Conservation (phyloP, 2,113 vertebrate genomes). For the Notothenia rossii region DNA sequence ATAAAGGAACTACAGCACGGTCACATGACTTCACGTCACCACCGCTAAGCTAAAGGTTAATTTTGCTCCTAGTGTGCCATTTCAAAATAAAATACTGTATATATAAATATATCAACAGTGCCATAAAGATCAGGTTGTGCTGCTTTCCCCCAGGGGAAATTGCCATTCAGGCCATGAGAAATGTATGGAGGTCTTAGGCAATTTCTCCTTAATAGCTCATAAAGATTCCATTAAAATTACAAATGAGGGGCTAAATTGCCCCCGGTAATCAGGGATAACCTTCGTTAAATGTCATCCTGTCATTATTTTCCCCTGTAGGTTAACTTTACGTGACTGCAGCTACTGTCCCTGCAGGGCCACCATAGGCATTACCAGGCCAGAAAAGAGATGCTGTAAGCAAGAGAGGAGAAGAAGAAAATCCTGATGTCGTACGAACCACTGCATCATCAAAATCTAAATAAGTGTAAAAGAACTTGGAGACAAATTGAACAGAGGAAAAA, state of each 20-base stretch:
- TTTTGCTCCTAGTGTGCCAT: not conserved
- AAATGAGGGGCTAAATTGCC: slow-evolving; percentile 14
- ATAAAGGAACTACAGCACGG: too few relatives aligned
- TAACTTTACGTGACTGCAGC: slow-evolving; percentile 27
- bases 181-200: not conserved
- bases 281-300: slow-evolving; percentile 52
- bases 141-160: not conserved
- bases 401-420: too few relatives aligned
- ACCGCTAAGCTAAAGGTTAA: too few relatives aligned
- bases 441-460: too few relatives aligned
- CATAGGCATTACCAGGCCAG: slow-evolving; percentile 4
- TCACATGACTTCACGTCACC: too few relatives aligned
- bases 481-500: too few relatives aligned
- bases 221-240: slow-evolving; percentile 45
- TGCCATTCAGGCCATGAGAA: not conserved
- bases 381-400: slow-evolving; percentile 3
- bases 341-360: slow-evolving; percentile 8
- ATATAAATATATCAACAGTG: not conserved
- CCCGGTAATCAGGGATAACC: slow-evolving; percentile 11
- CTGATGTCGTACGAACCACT: too few relatives aligned
- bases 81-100: not conserved
- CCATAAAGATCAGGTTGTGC: not conserved
- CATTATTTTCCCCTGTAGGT: not conserved
- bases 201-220: slow-evolving; percentile 26
- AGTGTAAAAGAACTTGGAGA: too few relatives aligned